Conservation (phyloP, 1,140 invertebrate species). For the Zaprionus gabonicus region DNA sequence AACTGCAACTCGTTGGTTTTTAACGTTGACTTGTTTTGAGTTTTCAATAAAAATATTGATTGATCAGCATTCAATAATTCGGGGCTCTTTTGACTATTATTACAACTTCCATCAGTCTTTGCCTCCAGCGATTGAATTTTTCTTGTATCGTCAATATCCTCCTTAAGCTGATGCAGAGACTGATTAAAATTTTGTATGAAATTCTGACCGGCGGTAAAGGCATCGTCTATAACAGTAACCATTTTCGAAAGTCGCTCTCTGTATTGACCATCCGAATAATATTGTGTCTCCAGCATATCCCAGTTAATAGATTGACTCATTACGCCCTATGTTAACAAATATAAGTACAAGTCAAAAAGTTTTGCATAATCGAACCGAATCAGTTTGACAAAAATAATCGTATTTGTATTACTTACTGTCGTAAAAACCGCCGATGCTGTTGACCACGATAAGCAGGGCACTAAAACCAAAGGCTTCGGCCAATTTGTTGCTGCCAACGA, state of each 20-base stretch:
- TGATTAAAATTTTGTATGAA: constrained; percentile 91
- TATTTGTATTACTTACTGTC: constrained; percentile 86
- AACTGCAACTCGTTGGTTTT: constrained; percentile 34
- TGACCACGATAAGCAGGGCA: constrained; percentile 98
- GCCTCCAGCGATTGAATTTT: constrained; percentile 52
- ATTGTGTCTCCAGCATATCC: constrained; percentile 95
- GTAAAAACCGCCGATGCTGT: constrained; percentile 98
- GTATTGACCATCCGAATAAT: constrained; percentile 92
- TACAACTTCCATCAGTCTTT: constrained; percentile 41
- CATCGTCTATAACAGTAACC: constrained; percentile 89
- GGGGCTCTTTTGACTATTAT: constrained; percentile 28
- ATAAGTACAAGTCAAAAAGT: not conserved
- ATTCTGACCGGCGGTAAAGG: constrained; percentile 91
- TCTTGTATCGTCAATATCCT: constrained; percentile 80
- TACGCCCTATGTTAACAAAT: constrained; percentile 89
- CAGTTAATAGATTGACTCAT: constrained; percentile 98
- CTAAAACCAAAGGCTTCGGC: constrained; percentile 95
- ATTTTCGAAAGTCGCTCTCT: constrained; percentile 93
- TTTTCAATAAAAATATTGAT: constrained; percentile 64
- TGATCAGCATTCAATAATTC: constrained; percentile 20
- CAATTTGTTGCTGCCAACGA: constrained; percentile 97
- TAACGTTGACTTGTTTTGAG: constrained; percentile 42
- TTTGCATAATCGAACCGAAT: too few relatives aligned
- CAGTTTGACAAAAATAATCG: too few relatives aligned
- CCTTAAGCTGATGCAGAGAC: constrained; percentile 85